phyloP scores from a whole-genome alignment of 2,113 vertebrate genomes.

The Erythrocercus mccallii region DNA sequence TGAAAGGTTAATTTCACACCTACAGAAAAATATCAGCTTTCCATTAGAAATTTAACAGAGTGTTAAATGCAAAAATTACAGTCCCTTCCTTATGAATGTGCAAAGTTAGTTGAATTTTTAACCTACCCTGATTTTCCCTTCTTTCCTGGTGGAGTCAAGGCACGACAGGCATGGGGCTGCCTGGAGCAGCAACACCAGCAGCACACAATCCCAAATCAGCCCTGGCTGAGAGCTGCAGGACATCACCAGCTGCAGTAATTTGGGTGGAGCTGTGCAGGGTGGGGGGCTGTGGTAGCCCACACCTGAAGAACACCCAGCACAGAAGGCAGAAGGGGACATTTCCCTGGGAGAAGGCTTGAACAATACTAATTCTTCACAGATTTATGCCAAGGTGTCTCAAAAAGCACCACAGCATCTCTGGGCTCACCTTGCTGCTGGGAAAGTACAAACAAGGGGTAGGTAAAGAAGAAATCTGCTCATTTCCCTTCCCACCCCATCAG shows the following conservation, averaged over 20 bases:
- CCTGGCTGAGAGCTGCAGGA: not conserved
- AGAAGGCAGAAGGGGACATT: not conserved
- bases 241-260: rapidly evolving
- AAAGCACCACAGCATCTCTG: not conserved
- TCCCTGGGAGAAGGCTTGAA: not conserved
- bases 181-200: not conserved
- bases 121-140: not conserved
- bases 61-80: conserved; percentile 50
- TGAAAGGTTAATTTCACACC: conserved; percentile 71
- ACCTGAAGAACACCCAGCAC: not conserved
- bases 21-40: conserved; percentile 55
- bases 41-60: conserved; percentile 30
- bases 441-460: not conserved
- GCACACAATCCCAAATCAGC: rapidly evolving
- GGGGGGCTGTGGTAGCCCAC: not conserved
- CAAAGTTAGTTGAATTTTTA: conserved; percentile 1
- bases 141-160: rapidly evolving
- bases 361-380: not conserved
- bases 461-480: not conserved
- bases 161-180: rapidly evolving
- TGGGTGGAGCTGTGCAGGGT: not conserved
- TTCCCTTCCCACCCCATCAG: not conserved
- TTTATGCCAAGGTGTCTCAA: not conserved
- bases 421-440: not conserved
- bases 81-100: not conserved